Base-by-base conservation (phyloP, 2,113 vertebrate species). In the Mohoua ochrocephala region DNA sequence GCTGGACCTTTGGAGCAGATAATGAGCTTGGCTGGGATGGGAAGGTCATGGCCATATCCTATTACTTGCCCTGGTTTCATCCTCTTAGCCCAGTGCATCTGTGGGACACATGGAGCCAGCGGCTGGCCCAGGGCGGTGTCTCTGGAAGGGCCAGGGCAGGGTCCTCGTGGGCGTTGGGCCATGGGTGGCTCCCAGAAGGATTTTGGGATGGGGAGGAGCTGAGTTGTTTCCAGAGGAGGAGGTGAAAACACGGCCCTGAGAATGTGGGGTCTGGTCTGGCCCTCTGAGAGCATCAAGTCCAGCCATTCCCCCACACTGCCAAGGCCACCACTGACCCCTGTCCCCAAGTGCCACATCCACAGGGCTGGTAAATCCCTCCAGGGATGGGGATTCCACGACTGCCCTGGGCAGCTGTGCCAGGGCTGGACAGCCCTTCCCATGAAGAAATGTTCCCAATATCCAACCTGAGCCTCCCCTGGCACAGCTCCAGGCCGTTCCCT, bases 341-440 rank as follows among this genome's bases (percentile, higher is more conserved):
- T 81, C 59, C 44, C 44, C 44, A n/a, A 1, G 37, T 44, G 52
- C 19, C 52, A 59, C 57, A 49, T 64, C 30, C 57, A 22, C 27
- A 1, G 0, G 0, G 37, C 31, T 65, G 12, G 33, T 10, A 4
- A 50, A 21, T 6, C 59, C 22, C 44, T 50, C 0, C 31, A 20
- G 50, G 41, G 7, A 26, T 35, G 16, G 49, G 39, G 6, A 20
- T 23, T 23, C 75, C 31, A 30, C 0, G 50, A 0, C 31, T 27
- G 11, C 31, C 11, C 59, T 73, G 57, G 50, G 59, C 59, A 37
- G 27, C 67, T 35, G 41, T 63, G 41, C 24, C 74, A 63, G 3
- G 0, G 17, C 10, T 7, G 8, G 41, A 35, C 3, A 7, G 0
- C 4, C 11, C 14, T 57, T 50, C 9, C 57, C 0, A 0, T 4